These are phyloP conservation scores for Sandelia bainsii DNA, from an alignment of 2,797 vertebrate species.

Conservation along the genomic window DNA sequence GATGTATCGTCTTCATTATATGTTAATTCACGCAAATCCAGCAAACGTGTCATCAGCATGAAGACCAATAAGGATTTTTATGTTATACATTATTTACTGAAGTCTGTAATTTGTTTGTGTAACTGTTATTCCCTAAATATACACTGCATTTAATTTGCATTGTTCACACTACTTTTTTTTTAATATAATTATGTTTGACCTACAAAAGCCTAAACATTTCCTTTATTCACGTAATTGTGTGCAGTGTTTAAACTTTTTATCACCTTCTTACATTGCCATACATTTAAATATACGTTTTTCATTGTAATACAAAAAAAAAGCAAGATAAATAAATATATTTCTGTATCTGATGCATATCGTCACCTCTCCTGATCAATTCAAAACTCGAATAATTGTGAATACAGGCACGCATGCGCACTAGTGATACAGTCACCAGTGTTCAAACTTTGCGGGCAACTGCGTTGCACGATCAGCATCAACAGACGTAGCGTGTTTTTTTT, in stretches of 20 bases:
- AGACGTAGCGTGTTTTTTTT: neutral
- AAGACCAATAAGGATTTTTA: constrained; percentile 24
- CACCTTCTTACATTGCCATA: constrained; percentile 43
- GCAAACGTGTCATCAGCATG: constrained; percentile 14
- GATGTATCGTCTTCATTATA: constrained; percentile 11
- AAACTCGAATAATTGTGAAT: neutral
- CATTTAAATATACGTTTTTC: constrained; percentile 3
- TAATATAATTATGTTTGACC: neutral
- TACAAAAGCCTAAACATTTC: constrained; percentile 14
- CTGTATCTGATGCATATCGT: neutral
- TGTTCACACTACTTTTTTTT: constrained; percentile 4
- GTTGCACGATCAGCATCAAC: neutral
- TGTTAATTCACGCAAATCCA: constrained; percentile 6
- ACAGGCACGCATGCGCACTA: constrained; percentile 41
- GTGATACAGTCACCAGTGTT: neutral
- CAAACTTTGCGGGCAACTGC: constrained; percentile 33
- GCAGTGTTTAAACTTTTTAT: neutral
- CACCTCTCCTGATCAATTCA: neutral
- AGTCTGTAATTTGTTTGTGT: constrained; percentile 11
- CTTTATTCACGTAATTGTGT: neutral
- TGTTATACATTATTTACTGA: constrained; percentile 27
- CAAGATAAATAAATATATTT: constrained; percentile 3
- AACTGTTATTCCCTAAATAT: constrained; percentile 9
- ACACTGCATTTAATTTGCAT: neutral
- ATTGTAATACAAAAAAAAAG: neutral